These are phyloP conservation scores for Neosilurus mollespiculum DNA, from an alignment of 2,797 vertebrate genomes.

Conservation along the genomic window DNA sequence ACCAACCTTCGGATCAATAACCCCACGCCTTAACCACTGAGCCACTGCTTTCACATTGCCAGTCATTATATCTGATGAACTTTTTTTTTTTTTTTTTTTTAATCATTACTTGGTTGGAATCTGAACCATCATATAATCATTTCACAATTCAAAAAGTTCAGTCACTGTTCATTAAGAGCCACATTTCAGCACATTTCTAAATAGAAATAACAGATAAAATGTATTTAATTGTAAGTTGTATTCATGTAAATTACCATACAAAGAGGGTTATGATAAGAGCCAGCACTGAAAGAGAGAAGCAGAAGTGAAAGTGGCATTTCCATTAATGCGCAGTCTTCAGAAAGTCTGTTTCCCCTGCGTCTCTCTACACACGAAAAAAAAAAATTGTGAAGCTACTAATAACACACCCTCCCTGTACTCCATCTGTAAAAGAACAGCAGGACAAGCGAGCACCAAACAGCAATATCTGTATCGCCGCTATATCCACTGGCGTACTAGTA, in stretches of 20 bases:
- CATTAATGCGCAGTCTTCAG: not conserved
- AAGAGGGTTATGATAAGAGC: not conserved
- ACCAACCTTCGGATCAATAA: too few species aligned
- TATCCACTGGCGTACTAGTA: too few species aligned
- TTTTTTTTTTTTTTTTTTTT: too few species aligned
- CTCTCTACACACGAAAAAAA: not conserved
- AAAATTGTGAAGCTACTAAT: not conserved
- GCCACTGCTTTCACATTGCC: too few species aligned
- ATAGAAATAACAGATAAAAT: not conserved
- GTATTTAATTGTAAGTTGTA: not conserved
- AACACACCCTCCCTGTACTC: not conserved
- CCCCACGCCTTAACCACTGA: too few species aligned
- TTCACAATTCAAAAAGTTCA: not conserved
- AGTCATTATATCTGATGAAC: not conserved
- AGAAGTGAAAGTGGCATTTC: conserved; percentile 28
- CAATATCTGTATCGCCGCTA: too few species aligned
- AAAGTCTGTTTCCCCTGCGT: not conserved
- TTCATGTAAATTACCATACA: not conserved
- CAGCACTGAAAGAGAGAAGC: conserved; percentile 19
- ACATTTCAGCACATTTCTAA: not conserved
- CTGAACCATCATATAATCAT: too few species aligned
- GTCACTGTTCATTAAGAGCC: not conserved
- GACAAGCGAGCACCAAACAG: not conserved
- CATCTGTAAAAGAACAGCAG: not conserved
- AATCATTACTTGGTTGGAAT: not conserved